Evolutionary conservation across 1,140 invertebrate species (phyloP), one percentile per base, ranked within the genome.

Genomic region (Odontomachus brunneus): DNA sequence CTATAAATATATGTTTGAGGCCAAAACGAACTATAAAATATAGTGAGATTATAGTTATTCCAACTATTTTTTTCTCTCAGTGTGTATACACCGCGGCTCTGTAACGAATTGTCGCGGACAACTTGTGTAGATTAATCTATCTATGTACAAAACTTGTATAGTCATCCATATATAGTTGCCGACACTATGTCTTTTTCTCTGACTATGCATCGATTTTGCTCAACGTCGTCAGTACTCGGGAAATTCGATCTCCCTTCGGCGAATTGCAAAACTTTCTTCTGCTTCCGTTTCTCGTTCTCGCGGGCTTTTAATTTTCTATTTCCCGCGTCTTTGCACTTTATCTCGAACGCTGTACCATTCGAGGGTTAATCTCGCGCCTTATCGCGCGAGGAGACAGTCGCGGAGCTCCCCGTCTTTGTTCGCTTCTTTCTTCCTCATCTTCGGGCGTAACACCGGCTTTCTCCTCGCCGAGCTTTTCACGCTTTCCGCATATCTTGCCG

Each of bases 331-430:
- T 26, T 15, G 17, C 22, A 19, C 38, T 14, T 67, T 57, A 14
- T 76, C 17, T 75, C 29, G 4, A 38, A 44, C 17, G 15, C 17
- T n/a, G 5, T 29, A 57, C 14, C 53, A 71, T 17, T 80, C 75
- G 15, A 71, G 75, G 75, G 65, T 80, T 69, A 71, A 80, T 71
- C 65, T 71, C 51, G 53, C 17, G 44, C n/a, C 24, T 75, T n/a
- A 33, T 33, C 29, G 15, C 44, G 14, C 51, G 33, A 69, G 22
- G 11, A 78, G 63, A 48, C 33, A 78, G 75, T 51, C 33, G 33
- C 38, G 33, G 2, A 17, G 5, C 17, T 24, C 24, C 51, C 9
- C 51, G 24, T 5, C 26, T 29, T 14, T 3, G 22, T 44, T 2
- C 15, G 2, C 9, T 19, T 51, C 11, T 48, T 53, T 48, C 19